Percentiles rank a stretch among this genome's conserved stretches.
Conservation (phyloP, 2,888 invertebrate species). For the Thumatha senex region DNA sequence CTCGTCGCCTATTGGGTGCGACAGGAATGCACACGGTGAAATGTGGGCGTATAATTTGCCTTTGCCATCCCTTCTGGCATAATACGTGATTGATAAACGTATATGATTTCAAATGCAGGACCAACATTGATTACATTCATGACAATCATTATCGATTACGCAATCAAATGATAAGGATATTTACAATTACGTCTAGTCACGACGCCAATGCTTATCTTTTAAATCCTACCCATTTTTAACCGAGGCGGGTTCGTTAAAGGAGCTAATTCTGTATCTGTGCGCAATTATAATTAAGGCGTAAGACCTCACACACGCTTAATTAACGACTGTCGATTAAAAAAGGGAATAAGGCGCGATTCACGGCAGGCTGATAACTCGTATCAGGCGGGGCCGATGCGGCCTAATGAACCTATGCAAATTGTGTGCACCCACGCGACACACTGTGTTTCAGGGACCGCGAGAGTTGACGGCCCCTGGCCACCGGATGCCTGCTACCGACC, state of each 20-base stretch:
- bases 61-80: too few species aligned
- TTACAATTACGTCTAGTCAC: slow-evolving; percentile 38
- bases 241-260: slow-evolving; percentile 13
- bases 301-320: slow-evolving; percentile 72
- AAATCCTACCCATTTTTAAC: slow-evolving; percentile 10
- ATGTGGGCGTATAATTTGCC: too few species aligned
- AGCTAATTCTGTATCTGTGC: slow-evolving; percentile 49
- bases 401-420: slow-evolving; percentile 69
- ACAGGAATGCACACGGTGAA: too few species aligned
- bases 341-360: slow-evolving; percentile 41
- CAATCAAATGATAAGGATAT: slow-evolving; percentile 34
- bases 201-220: slow-evolving; percentile 30
- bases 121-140: too few species aligned
- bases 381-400: slow-evolving; percentile 40
- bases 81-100: too few species aligned
- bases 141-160: slow-evolving; percentile 21
- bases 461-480: slow-evolving; percentile 33
- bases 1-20: too few species aligned
- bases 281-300: slow-evolving; percentile 68
- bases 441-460: slow-evolving; percentile 34
- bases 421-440: slow-evolving; percentile 44
- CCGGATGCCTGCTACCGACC: slow-evolving; percentile 32
- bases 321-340: slow-evolving; percentile 52
- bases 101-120: too few species aligned
- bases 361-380: slow-evolving; percentile 43